Conservation (phyloP, 1,140 invertebrate genomes). For the Parasteatoda tepidariorum region DNA sequence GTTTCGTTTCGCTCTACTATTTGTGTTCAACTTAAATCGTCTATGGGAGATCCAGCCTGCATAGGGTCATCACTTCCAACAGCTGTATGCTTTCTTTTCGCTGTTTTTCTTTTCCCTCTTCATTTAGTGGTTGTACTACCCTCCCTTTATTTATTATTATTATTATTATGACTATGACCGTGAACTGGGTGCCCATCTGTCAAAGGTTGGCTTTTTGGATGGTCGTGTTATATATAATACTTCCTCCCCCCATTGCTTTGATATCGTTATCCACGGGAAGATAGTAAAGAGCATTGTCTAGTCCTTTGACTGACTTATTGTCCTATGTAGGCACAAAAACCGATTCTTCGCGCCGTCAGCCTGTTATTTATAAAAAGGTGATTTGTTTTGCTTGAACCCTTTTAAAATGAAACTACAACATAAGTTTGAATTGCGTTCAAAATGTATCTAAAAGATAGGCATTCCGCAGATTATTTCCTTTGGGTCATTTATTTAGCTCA, state of each 20-base stretch:
- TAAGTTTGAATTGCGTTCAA: no score
- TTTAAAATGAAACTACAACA: no score
- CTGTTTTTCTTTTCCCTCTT: background rate
- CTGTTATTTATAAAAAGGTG: background rate
- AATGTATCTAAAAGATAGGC: no score
- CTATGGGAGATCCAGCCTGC: constrained; percentile 1
- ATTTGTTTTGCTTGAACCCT: no score
- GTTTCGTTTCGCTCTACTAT: constrained; percentile 26
- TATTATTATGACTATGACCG: constrained; percentile 29
- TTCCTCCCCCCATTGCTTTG: background rate
- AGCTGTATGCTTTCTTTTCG: constrained; percentile 2
- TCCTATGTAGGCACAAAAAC: background rate
- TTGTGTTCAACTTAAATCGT: constrained; percentile 49
- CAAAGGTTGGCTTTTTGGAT: background rate
- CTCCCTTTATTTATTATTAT: constrained; percentile 46
- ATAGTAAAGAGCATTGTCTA: background rate
- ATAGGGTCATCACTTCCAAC: constrained; percentile 34
- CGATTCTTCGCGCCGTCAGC: background rate
- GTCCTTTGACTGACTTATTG: constrained; percentile 19
- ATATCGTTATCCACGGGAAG: background rate
- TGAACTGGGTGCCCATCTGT: constrained; percentile 45
- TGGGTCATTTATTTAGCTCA: no score
- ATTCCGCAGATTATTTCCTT: no score
- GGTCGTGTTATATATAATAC: background rate
- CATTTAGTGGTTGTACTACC: background rate